Evolutionary conservation across 2,113 vertebrate species (phyloP), one percentile per base, ranked within the genome.

Genomic region (Nettapus auritus): DNA sequence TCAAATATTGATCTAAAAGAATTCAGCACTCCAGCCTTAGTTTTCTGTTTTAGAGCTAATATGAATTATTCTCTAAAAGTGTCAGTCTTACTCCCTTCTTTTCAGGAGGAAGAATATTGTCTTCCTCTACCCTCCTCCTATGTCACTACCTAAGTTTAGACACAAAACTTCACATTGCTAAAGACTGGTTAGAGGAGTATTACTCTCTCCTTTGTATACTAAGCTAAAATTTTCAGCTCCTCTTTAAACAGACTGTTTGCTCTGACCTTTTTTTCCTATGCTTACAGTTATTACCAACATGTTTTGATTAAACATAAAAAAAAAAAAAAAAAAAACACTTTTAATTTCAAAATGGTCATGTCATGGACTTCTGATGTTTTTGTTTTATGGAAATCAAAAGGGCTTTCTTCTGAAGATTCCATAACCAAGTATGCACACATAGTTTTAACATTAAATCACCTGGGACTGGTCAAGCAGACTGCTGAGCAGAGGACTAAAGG

Each of bases 141-240:
- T 36, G 33, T 12, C 0, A 1, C 22, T n/a, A 8, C 18, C 29
- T 16, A 5, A 3, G 5, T 4, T 63, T 4, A 34, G 42, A 38
- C 16, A 69, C 13, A 12, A 29, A 18, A n/a, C 6, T 38, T 5
- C 4, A 0, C 4, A 11, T 55, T 67, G 36, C 38, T 60, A 9
- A 22, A 9, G 20, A 19, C 1, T 4, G 2, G 38, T 31, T 10
- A 78, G 22, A 73, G 10, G 8, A 74, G 23, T 31, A 48, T 44
- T 29, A 6, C 16, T 31, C 16, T 55, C 23, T 38, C 23, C 18
- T 76, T 57, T 38, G 36, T 7, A 11, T n/a, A 44, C 13, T 36
- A 64, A 2, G 29, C 25, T 48, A 31, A 56, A 56, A 87, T 3
- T 62, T 4, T 23, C 33, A 67, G 5, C 19, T 56, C 16, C 11